Percentiles rank a stretch among this genome's conserved stretches.
Conservation (phyloP, 2,113 vertebrate species). For the Tonatia bakeri region DNA sequence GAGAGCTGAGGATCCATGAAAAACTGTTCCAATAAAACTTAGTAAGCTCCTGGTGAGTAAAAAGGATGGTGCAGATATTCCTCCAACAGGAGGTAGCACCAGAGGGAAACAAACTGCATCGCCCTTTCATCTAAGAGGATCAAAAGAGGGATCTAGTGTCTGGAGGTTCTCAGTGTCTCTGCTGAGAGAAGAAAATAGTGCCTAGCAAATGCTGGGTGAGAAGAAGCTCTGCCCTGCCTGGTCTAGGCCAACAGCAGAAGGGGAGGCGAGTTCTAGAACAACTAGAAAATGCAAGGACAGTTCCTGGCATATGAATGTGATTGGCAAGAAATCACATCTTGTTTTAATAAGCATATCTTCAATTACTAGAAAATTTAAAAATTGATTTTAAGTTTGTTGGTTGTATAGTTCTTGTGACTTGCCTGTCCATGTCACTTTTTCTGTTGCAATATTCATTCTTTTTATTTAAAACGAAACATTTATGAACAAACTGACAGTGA, state of each 20-base stretch:
- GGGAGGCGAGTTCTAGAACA: neutral
- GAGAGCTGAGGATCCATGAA: neutral
- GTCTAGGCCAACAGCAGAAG: neutral
- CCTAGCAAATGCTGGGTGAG: neutral
- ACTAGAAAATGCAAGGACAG: neutral
- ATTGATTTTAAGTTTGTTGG: neutral
- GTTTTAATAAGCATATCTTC: neutral
- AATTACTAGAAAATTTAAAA: neutral
- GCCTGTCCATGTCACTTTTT: neutral
- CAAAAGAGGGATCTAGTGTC: neutral
- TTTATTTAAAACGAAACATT: neutral
- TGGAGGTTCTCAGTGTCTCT: neutral
- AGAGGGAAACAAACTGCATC: neutral
- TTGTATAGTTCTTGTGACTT: neutral
- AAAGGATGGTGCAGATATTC: neutral
- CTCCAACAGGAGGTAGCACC: neutral
- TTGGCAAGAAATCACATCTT: neutral
- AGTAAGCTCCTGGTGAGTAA: neutral
- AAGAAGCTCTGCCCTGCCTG: neutral
- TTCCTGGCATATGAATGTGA: neutral
- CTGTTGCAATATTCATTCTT: neutral
- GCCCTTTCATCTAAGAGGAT: neutral
- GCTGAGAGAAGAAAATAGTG: neutral
- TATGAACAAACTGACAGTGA: too few species aligned
- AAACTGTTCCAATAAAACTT: neutral